Base-by-base conservation (phyloP, 2,797 vertebrate species). In the Spondyliosoma cantharus region DNA sequence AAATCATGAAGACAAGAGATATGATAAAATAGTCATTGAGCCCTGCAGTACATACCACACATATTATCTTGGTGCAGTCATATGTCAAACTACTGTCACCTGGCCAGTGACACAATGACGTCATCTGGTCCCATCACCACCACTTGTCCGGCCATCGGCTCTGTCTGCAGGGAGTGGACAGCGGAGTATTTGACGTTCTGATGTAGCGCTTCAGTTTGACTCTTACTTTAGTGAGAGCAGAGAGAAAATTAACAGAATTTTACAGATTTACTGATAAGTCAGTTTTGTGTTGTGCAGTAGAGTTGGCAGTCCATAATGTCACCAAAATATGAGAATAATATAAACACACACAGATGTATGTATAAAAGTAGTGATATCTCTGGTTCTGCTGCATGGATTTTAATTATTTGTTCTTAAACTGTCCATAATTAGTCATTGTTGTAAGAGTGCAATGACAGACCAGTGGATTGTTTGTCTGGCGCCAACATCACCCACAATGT, bases 71-170 rank as follows among this genome's bases (percentile, higher is more conserved):
- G 50, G 2, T 59, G 16, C 48, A 54, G 81, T 63, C 3, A 57
- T 29, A 48, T 56, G 67, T 61, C 61, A 69, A 3, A 66, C 15
- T 48, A 45, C 9, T 45, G 1, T 77, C 80, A 97, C 96, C 96
- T 97, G 64, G 95, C 93, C 72, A 96, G 92, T 0, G 95, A 95
- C 16, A 97, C 96, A 2, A 97, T 94, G 84, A 96, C 92, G 89
- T 96, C 95, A 52, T 97, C 96, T 0, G 95, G 95, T 61, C 97
- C 96, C 94, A 97, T 96, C 81, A 97, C 94, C 7, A 93, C 90
- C 50, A 97, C 96, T 80, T 96, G 96, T 86, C 96, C 95, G 5
- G 95, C 89, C 0, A 92, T 83, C 0, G 88, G 67, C 1, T 92
- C 93, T 0, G 91, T 86, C 0, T 92, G 93, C 48, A 90, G 15